Conservation (phyloP, 1,140 invertebrate genomes). For the Lepidotrigona ventralis region DNA sequence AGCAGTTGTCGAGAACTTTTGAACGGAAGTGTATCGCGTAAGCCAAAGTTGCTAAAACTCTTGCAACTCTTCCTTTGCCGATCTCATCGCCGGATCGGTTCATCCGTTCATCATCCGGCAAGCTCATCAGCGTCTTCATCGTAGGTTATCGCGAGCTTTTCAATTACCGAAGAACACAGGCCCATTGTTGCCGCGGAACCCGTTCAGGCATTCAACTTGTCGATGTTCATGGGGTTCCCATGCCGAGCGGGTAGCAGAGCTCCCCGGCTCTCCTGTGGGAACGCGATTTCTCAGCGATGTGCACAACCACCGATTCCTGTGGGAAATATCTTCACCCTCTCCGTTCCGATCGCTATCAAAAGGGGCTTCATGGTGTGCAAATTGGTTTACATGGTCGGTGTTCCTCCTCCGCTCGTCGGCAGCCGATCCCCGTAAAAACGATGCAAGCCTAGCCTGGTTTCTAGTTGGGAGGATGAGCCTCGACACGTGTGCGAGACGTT, state of each 20-base stretch:
- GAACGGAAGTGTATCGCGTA: background rate
- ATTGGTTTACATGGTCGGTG: conserved; percentile 77
- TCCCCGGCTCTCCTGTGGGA: conserved; percentile 70
- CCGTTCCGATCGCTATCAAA: conserved; percentile 62
- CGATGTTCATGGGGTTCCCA: conserved; percentile 67
- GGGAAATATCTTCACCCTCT: conserved; percentile 75
- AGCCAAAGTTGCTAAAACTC: background rate
- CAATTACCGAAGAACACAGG: conserved; percentile 63
- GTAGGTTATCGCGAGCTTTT: conserved; percentile 60
- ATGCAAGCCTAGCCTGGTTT: conserved; percentile 35
- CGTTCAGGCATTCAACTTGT: conserved; percentile 61
- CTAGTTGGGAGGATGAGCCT: conserved; percentile 14
- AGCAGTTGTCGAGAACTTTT: background rate
- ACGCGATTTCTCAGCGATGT: conserved; percentile 59
- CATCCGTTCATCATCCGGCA: conserved; percentile 11
- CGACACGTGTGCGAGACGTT: conserved; percentile 52
- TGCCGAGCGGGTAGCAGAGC: conserved; percentile 47
- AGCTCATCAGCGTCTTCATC: conserved; percentile 35
- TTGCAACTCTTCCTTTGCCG: background rate
- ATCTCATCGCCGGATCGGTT: background rate
- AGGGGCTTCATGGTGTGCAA: conserved; percentile 74
- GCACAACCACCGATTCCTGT: conserved; percentile 73
- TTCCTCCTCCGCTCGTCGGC: conserved; percentile 40
- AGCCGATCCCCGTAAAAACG: conserved; percentile 45
- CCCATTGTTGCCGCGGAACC: conserved; percentile 65